Percentiles rank a stretch among this genome's conserved stretches.
These are phyloP conservation scores for Protula sp. DNA, from an alignment of 2,888 invertebrate genomes.

Conservation along the genomic window DNA sequence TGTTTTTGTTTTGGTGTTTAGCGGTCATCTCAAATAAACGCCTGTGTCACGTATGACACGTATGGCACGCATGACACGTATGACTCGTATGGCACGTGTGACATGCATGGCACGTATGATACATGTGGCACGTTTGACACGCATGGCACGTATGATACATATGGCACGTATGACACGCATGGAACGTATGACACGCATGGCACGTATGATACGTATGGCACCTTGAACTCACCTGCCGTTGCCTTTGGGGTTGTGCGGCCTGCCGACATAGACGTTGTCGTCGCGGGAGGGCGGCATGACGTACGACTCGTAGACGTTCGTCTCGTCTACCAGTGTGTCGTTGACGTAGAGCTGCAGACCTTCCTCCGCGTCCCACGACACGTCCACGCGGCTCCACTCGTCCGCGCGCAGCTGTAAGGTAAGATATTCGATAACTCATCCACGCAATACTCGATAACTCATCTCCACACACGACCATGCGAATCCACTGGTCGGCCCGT, in stretches of 20 bases:
- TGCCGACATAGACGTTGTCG: conserved; percentile 30
- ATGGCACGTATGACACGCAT: too few species aligned
- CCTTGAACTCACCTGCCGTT: conserved; percentile 4
- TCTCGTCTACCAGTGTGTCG: not conserved
- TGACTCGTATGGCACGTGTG: too few species aligned
- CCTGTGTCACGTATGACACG: too few species aligned
- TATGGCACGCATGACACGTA: too few species aligned
- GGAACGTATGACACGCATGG: too few species aligned
- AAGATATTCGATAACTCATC: not conserved
- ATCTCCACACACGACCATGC: conserved; percentile 28
- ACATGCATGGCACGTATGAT: too few species aligned
- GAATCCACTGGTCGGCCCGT: conserved; percentile 42
- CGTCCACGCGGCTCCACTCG: conserved; percentile 31
- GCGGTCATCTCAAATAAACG: too few species aligned
- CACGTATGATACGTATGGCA: too few species aligned
- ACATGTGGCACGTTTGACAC: too few species aligned
- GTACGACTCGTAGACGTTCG: not conserved
- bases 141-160: too few species aligned
- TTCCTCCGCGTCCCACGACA: conserved; percentile 44
- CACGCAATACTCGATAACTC: not conserved
- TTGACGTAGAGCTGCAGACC: conserved; percentile 25
- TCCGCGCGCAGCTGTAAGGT: not conserved
- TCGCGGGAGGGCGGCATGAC: not conserved
- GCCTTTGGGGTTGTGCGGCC: conserved; percentile 19
- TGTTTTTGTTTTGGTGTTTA: too few species aligned